These are phyloP conservation scores for Cariama cristata DNA, from an alignment of 2,113 vertebrate species.

Conservation along the genomic window DNA sequence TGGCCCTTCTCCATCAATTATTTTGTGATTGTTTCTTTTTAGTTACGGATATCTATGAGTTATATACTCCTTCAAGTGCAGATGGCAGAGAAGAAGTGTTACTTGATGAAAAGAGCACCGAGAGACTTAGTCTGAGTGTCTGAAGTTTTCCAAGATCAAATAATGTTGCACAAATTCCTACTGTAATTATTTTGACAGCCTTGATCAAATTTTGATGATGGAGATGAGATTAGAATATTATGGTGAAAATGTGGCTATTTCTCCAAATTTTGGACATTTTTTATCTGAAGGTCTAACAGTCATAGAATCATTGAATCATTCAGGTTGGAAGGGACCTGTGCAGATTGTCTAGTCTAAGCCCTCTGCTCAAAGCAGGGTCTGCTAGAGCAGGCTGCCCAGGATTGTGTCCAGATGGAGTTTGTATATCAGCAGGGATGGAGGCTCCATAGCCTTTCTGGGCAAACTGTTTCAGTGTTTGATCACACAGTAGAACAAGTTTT, in stretches of 20 bases:
- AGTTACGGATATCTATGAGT: background rate
- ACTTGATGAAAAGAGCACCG: background rate
- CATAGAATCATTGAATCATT: background rate
- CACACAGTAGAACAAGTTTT: background rate
- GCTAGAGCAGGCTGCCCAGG: background rate
- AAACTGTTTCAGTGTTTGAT: background rate
- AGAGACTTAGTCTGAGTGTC: background rate
- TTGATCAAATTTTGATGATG: background rate
- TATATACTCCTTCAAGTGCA: background rate
- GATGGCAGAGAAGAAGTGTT: background rate
- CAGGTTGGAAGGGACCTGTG: background rate
- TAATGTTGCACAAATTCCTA: background rate
- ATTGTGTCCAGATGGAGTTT: fast-evolving
- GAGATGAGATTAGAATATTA: background rate
- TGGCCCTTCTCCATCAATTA: background rate
- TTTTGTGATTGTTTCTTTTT: background rate
- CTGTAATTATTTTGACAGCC: background rate
- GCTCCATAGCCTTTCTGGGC: background rate
- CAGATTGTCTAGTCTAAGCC: background rate
- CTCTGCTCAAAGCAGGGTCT: background rate
- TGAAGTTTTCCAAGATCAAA: background rate
- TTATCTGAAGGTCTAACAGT: background rate
- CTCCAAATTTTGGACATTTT: background rate
- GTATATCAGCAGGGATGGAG: background rate
- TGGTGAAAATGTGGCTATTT: background rate